Conservation (phyloP, 2,113 vertebrate species). For the Aphelocoma coerulescens region DNA sequence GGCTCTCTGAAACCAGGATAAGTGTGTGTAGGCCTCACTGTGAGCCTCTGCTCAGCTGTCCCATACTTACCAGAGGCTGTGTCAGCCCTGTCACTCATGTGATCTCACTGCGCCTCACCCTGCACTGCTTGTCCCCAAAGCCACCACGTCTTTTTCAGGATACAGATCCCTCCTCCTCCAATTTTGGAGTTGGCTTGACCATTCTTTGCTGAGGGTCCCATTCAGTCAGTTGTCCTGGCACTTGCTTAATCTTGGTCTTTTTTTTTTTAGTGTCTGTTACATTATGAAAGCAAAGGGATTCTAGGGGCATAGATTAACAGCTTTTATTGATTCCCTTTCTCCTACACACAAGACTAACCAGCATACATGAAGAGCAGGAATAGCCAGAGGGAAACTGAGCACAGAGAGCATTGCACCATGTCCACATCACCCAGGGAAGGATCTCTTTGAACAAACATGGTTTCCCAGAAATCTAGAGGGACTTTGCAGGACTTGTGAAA, state of each 20-base stretch:
- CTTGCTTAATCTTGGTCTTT: background rate
- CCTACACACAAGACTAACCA: background rate
- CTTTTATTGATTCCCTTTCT: background rate
- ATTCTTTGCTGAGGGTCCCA: background rate
- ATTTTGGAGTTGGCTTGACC: background rate
- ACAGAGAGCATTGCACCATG: background rate
- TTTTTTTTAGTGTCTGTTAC: background rate
- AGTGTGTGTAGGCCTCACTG: background rate
- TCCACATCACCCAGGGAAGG: background rate
- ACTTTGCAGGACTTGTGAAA: background rate
- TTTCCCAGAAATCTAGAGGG: background rate
- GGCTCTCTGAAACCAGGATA: background rate
- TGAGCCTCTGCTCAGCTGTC: rapidly evolving
- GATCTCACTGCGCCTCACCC: background rate
- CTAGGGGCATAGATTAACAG: background rate
- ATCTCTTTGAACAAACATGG: background rate
- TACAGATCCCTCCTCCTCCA: background rate
- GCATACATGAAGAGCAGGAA: background rate
- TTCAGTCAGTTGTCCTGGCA: background rate
- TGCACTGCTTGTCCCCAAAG: rapidly evolving
- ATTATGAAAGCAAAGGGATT: background rate
- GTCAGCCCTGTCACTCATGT: background rate
- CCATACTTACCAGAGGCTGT: background rate
- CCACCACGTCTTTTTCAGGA: background rate
- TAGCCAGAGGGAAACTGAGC: background rate